phyloP scores from a whole-genome alignment of 2,888 invertebrate genomes.

The Drosophila pseudotakahashii region DNA sequence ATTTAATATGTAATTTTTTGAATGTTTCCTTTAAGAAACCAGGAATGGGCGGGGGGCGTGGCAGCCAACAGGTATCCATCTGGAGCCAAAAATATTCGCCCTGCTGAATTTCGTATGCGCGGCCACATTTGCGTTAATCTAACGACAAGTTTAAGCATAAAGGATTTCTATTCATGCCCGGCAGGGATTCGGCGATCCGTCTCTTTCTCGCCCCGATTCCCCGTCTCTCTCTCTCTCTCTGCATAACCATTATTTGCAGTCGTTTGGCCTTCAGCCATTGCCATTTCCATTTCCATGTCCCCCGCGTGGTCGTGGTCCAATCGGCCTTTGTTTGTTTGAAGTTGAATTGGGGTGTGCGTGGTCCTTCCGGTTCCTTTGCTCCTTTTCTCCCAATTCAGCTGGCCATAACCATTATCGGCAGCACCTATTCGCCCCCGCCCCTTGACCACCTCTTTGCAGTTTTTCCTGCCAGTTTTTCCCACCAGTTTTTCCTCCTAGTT shows the following conservation, averaged over 20 bases:
- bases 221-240: slow-evolving; percentile 13
- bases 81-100: slow-evolving; percentile 35
- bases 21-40: neutral
- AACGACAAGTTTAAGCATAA: slow-evolving; percentile 77
- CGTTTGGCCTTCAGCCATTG: slow-evolving; percentile 67
- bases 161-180: slow-evolving; percentile 73
- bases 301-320: slow-evolving; percentile 37
- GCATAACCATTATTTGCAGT: slow-evolving; percentile 72
- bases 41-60: slow-evolving; percentile 13
- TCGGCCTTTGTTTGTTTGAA: slow-evolving; percentile 61
- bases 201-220: slow-evolving; percentile 10
- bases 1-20: neutral
- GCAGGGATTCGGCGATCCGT: slow-evolving; percentile 38
- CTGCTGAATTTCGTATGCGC: slow-evolving; percentile 67
- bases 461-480: slow-evolving; percentile 12
- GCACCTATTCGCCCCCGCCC: slow-evolving; percentile 64
- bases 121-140: slow-evolving; percentile 78
- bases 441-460: slow-evolving; percentile 18
- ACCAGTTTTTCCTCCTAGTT: slow-evolving; percentile 14
- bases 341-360: slow-evolving; percentile 43
- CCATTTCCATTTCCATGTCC: slow-evolving; percentile 44
- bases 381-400: slow-evolving; percentile 29
- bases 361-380: slow-evolving; percentile 26
- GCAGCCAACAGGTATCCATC: slow-evolving; percentile 66
- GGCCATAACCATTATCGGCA: slow-evolving; percentile 76